Evolutionary conservation across 2,888 invertebrate species (phyloP).

Genomic region (Clivina fossor): DNA sequence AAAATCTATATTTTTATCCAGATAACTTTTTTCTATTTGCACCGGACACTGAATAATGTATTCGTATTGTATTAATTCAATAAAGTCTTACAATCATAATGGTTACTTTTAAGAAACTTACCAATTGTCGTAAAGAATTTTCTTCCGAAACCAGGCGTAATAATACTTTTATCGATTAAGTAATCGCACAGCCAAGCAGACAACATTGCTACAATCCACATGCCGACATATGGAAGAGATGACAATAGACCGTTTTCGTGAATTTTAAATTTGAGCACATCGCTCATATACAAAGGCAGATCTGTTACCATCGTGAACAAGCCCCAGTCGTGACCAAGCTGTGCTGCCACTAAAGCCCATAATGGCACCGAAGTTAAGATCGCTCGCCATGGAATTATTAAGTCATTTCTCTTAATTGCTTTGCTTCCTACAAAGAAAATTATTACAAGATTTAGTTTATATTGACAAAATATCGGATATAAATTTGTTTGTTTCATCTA

Average conservation of each 20-base stretch:
- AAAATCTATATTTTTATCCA: too few species aligned
- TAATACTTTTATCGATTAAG: conserved; percentile 61
- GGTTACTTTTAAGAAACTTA: too few species aligned
- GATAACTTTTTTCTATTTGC: too few species aligned
- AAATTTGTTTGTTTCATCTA: too few species aligned
- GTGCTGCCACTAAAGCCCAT: conserved; percentile 75
- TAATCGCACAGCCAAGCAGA: conserved; percentile 71
- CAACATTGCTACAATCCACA: conserved; percentile 65
- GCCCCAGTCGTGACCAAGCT: conserved; percentile 71
- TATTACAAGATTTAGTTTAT: too few species aligned
- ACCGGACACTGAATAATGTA: too few species aligned
- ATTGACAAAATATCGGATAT: background rate
- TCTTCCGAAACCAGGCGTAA: conserved; percentile 60
- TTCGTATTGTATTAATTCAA: too few species aligned
- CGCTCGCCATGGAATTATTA: conserved; percentile 68
- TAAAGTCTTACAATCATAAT: too few species aligned
- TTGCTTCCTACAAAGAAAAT: too few species aligned
- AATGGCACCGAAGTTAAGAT: conserved; percentile 70
- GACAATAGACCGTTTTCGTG: conserved; percentile 64
- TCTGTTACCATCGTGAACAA: conserved; percentile 73
- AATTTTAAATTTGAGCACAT: conserved; percentile 66
- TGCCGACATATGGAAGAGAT: conserved; percentile 65
- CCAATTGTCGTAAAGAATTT: conserved; percentile 70
- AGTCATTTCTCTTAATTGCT: conserved; percentile 42
- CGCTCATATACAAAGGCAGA: conserved; percentile 70